Base-by-base conservation (phyloP, 2,888 invertebrate species). In the Lottia scabra region DNA sequence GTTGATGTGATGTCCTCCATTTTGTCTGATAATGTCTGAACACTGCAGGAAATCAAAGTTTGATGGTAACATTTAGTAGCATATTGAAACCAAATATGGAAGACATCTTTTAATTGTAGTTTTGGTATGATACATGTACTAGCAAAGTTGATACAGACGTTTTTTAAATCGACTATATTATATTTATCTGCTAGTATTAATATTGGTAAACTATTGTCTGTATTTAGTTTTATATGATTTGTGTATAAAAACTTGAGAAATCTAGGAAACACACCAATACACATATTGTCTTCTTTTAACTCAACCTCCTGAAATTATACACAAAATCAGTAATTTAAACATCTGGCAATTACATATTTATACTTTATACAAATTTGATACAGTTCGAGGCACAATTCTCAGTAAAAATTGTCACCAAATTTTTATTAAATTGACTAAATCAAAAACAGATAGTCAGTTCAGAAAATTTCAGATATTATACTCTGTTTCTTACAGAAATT, bases 1-100 rank as follows among this genome's bases (percentile, higher is more conserved):
- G 84, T 84, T 68, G 85, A 81, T 63, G 88, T 86, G 44, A 86
- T 80, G 64, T 89, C 87, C 72, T 87, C 85, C 84, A 87, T 87
- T 65, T 83, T 84, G 64, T 82, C 82, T 1, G 88, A 81, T 76
- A 88, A 77, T 3, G 85, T 83, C 69, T 78, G 76, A 30, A 87
- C 83, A 73, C 85, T 86, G 1, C 85, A 80, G 15, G 78, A 73
- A 0, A 84, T 80, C 4, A 87, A 82, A 6, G 80, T 72, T 46
- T 81, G 77, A 67, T 90, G 90, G 71, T 83, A 81, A 69, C 85
- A 85, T 71, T 86, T 86, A 15, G 90, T 89, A 27, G 89, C 88
- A 77, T 91, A 91, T 76, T 89, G 89, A 81, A 90, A 91, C 91
- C 91, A 91, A 2, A 89, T 86, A 78, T 90, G 87, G 76, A 90